Evolutionary conservation across 2,113 vertebrate genomes (phyloP).

Genomic region (Microcebus murinus): DNA sequence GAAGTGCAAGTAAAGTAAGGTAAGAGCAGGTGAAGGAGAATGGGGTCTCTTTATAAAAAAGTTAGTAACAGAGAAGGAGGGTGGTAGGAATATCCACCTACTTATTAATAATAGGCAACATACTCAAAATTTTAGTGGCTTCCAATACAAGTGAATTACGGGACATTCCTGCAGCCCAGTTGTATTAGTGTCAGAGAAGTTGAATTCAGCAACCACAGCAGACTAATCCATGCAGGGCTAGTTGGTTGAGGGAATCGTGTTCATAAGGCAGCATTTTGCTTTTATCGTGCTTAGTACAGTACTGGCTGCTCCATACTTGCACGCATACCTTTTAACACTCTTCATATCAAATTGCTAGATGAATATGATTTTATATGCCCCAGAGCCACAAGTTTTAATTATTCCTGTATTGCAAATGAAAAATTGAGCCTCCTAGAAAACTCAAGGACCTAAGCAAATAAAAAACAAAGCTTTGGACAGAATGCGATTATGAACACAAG

Average conservation of each 20-base stretch:
- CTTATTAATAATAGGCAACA: not conserved
- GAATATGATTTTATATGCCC: not conserved
- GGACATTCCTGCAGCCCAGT: not conserved
- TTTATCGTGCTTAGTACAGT: not conserved
- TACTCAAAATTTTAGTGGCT: not conserved
- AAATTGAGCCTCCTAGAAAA: not conserved
- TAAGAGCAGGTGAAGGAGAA: not conserved
- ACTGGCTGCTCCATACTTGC: not conserved
- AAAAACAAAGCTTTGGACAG: not conserved
- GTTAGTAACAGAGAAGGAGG: not conserved
- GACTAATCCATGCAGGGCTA: not conserved
- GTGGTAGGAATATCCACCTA: not conserved
- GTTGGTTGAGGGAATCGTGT: too few species aligned
- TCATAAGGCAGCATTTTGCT: not conserved
- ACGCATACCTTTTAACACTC: not conserved
- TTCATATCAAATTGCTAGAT: not conserved
- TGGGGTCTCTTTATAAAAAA: not conserved
- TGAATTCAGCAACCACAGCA: not conserved
- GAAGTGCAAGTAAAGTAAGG: too few species aligned
- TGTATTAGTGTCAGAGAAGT: not conserved
- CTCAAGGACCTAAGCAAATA: not conserved
- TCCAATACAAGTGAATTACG: not conserved
- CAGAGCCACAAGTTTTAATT: not conserved
- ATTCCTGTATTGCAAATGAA: not conserved
- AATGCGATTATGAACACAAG: not conserved